A percentile compares a stretch with the other conserved stretches of the same genome.
phyloP scores from a whole-genome alignment of 1,140 invertebrate genomes.

The Gyrodactylus salaris region DNA sequence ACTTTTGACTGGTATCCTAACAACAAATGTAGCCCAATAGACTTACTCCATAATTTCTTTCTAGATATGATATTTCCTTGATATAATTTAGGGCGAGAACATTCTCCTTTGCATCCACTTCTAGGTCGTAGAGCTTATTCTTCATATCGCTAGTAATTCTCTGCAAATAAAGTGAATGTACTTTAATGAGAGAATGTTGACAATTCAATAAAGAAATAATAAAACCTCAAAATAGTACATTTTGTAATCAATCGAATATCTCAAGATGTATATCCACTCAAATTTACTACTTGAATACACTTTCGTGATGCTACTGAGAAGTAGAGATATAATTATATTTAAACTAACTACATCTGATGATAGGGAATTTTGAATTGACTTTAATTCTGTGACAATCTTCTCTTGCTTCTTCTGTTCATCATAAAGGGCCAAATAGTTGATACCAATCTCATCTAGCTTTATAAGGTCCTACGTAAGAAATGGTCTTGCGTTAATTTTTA shows the following conservation, averaged over 20 bases:
- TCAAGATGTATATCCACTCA: no score
- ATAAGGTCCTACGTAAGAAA: not conserved
- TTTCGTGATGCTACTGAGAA: no score
- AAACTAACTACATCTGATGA: not conserved
- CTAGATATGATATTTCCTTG: not conserved
- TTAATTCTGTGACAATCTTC: not conserved
- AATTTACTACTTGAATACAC: no score
- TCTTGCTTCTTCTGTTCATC: not conserved
- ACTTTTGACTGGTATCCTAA: no score
- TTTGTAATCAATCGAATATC: no score
- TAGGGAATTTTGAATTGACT: not conserved
- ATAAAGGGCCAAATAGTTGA: not conserved
- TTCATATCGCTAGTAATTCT: not conserved
- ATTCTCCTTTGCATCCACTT: not conserved
- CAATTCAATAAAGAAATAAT: no score
- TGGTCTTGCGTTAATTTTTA: not conserved
- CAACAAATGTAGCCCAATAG: no score
- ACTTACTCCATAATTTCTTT: not conserved
- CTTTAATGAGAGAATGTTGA: no score
- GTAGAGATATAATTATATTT: no score
- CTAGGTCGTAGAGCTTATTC: not conserved
- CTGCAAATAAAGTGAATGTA: no score
- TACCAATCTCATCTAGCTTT: not conserved
- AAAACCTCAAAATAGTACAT: no score
- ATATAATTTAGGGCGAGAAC: not conserved